A percentile compares a stretch with the other conserved stretches of the same genome.
These are phyloP conservation scores for Aphidius gifuensis DNA, from an alignment of 1,140 invertebrate genomes.

Conservation along the genomic window DNA sequence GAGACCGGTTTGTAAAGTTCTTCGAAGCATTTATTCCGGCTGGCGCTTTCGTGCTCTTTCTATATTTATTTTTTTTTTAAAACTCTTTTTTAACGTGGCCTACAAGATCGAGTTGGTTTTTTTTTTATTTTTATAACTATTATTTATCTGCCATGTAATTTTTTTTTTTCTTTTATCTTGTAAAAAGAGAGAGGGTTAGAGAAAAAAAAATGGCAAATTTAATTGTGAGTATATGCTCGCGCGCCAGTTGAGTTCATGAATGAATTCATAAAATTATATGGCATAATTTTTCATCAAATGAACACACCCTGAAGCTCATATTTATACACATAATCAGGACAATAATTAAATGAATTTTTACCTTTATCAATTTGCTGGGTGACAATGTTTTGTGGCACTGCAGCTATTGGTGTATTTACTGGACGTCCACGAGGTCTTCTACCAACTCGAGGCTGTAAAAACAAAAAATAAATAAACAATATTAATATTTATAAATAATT, in stretches of 20 bases:
- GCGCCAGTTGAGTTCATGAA: slow-evolving; percentile 9
- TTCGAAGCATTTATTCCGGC: slow-evolving; percentile 46
- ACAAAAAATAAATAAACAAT: slow-evolving; percentile 9
- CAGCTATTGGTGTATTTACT: slow-evolving; percentile 42
- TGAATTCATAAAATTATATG: slow-evolving; percentile 4
- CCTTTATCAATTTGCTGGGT: slow-evolving; percentile 51
- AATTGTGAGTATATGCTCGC: no score
- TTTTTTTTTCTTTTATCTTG: slow-evolving; percentile 8
- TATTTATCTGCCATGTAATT: slow-evolving; percentile 2
- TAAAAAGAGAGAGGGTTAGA: slow-evolving; percentile 6
- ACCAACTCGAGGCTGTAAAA: slow-evolving; percentile 46
- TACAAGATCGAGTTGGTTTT: slow-evolving; percentile 6
- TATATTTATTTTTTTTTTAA: slow-evolving; percentile 18
- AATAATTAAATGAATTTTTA: slow-evolving; percentile 15
- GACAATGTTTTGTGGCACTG: slow-evolving; percentile 42
- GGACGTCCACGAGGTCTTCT: slow-evolving; percentile 50
- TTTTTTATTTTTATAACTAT: slow-evolving; percentile 16
- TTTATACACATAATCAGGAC: no score
- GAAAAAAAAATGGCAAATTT: slow-evolving; percentile 4
- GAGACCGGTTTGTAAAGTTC: slow-evolving; percentile 43
- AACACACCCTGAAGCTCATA: no score
- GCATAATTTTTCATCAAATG: no score
- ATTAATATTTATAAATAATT: not conserved
- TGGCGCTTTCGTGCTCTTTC: slow-evolving; percentile 19
- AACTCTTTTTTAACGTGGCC: slow-evolving; percentile 3